Evolutionary conservation across 2,113 vertebrate genomes (phyloP).

Genomic region (Megaleporinus macrocephalus): DNA sequence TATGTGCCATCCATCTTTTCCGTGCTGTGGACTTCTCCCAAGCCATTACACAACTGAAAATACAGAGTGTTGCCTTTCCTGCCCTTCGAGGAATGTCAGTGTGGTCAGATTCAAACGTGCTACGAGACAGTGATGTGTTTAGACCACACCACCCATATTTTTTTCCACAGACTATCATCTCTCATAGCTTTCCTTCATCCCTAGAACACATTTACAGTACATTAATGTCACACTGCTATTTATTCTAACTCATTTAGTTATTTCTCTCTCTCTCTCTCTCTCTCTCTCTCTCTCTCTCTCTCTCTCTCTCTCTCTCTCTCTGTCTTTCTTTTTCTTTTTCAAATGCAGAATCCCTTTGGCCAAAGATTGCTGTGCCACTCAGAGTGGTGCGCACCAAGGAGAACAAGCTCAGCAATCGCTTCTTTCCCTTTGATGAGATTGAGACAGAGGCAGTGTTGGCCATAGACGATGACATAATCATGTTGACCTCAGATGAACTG

Average conservation of each 20-base stretch:
- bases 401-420: conserved; percentile 98
- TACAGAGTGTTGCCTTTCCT: conserved; percentile 60
- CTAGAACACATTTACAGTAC: neutral
- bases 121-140: conserved; percentile 62
- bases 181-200: conserved; percentile 19
- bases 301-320: neutral
- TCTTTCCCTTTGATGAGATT: conserved; percentile 97
- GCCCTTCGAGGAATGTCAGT: conserved; percentile 63
- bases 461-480: conserved; percentile 98
- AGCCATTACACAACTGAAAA: conserved; percentile 67
- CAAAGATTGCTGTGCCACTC: conserved; percentile 92
- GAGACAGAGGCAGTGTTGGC: conserved; percentile 95
- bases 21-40: conserved; percentile 73
- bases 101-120: conserved; percentile 70
- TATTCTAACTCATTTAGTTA: too few relatives aligned
- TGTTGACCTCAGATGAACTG: conserved; percentile 96
- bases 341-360: conserved; percentile 89
- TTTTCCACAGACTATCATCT: conserved; percentile 62
- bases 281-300: conserved; percentile 6
- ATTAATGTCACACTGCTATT: too few relatives aligned
- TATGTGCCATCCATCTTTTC: conserved; percentile 70
- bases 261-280: conserved; percentile 6
- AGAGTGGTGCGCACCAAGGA: conserved; percentile 95
- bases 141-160: conserved; percentile 43
- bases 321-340: conserved; percentile 5